These are phyloP conservation scores for Pseudochirops cupreus DNA, from an alignment of 2,797 vertebrate genomes.

Conservation along the genomic window DNA sequence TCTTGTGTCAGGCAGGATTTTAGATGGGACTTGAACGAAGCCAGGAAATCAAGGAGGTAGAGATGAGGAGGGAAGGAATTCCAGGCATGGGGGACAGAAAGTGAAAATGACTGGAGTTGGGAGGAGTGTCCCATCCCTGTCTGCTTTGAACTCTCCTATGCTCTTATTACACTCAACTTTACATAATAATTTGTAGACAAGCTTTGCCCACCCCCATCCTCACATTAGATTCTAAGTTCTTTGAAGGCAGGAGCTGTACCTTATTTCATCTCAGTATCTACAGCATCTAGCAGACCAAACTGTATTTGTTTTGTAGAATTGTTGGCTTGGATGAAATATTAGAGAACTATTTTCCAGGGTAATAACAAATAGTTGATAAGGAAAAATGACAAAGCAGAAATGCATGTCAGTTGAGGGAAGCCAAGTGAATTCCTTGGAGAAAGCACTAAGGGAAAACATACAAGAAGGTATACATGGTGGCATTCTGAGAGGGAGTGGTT, in stretches of 20 bases:
- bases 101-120: background rate
- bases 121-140: background rate
- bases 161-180: background rate
- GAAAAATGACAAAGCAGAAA: background rate
- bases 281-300: no score
- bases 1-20: background rate
- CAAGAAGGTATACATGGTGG: background rate
- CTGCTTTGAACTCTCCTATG: background rate
- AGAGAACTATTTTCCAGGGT: background rate
- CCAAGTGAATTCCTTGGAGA: slow-evolving; percentile 19
- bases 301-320: background rate
- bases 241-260: background rate
- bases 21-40: background rate
- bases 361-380: background rate
- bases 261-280: no score
- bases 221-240: background rate
- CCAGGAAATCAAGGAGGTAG: background rate
- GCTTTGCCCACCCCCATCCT: background rate
- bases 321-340: background rate
- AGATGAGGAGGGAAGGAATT: background rate
- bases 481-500: background rate
- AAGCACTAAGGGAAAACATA: background rate
- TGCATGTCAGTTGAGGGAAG: background rate
- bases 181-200: background rate
- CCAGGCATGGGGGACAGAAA: background rate